These are phyloP conservation scores for Allolobophora icterica DNA, from an alignment of 2,888 invertebrate species.

Conservation along the genomic window DNA sequence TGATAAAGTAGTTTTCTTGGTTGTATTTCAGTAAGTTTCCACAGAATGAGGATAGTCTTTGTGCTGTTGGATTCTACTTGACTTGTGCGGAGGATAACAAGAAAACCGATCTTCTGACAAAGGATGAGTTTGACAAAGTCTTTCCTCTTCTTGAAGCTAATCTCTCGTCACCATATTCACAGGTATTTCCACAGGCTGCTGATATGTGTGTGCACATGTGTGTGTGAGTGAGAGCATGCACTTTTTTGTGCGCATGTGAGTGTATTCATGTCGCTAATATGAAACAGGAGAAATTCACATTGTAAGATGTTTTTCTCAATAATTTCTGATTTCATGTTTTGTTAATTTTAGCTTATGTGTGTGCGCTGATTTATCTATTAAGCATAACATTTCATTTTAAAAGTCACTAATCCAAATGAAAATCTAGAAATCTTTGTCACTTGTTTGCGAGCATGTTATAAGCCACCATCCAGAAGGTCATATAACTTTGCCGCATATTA, in stretches of 20 bases:
- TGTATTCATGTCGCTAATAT: too few species aligned
- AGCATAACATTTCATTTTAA: neutral
- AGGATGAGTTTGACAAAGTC: conserved; percentile 61
- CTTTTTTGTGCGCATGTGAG: too few species aligned
- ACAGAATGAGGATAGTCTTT: conserved; percentile 53
- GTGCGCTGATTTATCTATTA: neutral
- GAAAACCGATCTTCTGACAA: conserved; percentile 47
- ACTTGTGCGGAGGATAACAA: conserved; percentile 38
- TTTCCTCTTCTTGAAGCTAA: conserved; percentile 71
- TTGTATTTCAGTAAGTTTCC: conserved; percentile 51
- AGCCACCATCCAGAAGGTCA: too few species aligned
- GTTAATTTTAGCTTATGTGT: neutral
- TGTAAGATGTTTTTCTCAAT: neutral
- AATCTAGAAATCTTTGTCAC: neutral
- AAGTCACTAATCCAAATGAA: neutral
- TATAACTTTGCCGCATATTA: too few species aligned
- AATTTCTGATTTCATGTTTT: too few species aligned
- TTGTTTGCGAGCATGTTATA: neutral
- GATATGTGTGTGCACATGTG: neutral
- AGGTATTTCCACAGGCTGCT: conserved; percentile 66
- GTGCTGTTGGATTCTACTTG: conserved; percentile 58
- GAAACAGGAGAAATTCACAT: too few species aligned
- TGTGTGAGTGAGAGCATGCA: neutral
- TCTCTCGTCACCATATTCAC: conserved; percentile 75
- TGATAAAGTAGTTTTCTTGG: neutral